Percentiles rank a stretch among this genome's conserved stretches.
Conservation (phyloP, 1,140 invertebrate genomes). For the Euglossa dilemma region DNA sequence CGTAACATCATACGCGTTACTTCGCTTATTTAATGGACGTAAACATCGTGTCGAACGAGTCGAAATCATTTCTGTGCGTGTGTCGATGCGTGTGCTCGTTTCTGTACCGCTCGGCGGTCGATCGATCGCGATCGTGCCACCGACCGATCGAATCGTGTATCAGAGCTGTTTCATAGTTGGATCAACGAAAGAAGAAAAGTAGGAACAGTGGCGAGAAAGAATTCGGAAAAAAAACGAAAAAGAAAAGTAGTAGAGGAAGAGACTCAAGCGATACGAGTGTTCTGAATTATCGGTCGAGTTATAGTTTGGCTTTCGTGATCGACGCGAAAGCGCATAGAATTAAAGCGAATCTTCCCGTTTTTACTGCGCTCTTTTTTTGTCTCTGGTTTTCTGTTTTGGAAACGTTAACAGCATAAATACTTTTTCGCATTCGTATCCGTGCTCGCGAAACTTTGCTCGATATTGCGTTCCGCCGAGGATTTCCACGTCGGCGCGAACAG, state of each 20-base stretch:
- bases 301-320: background rate
- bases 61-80: conserved; percentile 33
- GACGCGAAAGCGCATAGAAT: conserved; percentile 16
- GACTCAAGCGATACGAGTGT: background rate
- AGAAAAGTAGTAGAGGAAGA: background rate
- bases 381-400: background rate
- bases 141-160: background rate
- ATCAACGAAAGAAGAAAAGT: background rate
- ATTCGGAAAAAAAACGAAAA: background rate
- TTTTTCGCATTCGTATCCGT: background rate
- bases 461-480: background rate
- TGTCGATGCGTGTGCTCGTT: conserved; percentile 14
- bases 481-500: background rate
- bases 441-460: background rate
- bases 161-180: background rate
- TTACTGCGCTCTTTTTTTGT: no score
- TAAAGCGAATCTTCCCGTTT: conserved; percentile 7
- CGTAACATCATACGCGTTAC: conserved; percentile 42
- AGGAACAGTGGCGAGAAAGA: no score
- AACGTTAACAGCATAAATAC: background rate
- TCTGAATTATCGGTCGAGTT: background rate
- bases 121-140: background rate
- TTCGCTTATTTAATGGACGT: conserved; percentile 47
- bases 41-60: conserved; percentile 10
- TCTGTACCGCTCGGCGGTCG: background rate